Percentiles rank a stretch among this genome's conserved stretches.
Evolutionary conservation across 2,113 vertebrate species (phyloP).

Genomic region (Ptyas mucosa): DNA sequence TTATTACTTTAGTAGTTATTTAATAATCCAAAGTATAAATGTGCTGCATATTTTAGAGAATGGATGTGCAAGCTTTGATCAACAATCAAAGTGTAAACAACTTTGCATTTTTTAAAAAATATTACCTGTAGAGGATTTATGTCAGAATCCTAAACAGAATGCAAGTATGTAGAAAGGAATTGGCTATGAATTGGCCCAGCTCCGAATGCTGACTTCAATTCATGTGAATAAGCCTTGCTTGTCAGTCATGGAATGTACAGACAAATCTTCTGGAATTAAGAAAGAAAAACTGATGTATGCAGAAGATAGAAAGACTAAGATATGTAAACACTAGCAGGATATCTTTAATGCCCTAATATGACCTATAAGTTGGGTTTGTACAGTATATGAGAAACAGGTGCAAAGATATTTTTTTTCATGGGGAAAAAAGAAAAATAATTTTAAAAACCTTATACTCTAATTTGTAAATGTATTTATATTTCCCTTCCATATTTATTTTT

Average conservation of each 20-base stretch:
- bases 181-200: neutral
- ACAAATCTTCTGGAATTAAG: neutral
- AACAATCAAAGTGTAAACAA: neutral
- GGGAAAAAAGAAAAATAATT: neutral
- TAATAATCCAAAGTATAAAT: neutral
- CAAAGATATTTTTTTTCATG: neutral
- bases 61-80: neutral
- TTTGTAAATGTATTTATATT: neutral
- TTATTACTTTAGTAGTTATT: neutral
- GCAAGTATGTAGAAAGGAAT: neutral
- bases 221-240: neutral
- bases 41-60: neutral
- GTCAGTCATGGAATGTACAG: neutral
- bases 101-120: neutral
- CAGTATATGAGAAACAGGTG: neutral
- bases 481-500: neutral
- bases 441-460: neutral
- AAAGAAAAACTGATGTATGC: neutral
- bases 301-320: neutral
- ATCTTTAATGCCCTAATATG: neutral
- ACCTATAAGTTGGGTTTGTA: neutral
- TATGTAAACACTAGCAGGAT: neutral
- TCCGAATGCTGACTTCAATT: neutral
- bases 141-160: neutral
- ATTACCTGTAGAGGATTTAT: neutral